phyloP scores from a whole-genome alignment of 2,113 vertebrate genomes.

The Phyllopteryx taeniolatus region DNA sequence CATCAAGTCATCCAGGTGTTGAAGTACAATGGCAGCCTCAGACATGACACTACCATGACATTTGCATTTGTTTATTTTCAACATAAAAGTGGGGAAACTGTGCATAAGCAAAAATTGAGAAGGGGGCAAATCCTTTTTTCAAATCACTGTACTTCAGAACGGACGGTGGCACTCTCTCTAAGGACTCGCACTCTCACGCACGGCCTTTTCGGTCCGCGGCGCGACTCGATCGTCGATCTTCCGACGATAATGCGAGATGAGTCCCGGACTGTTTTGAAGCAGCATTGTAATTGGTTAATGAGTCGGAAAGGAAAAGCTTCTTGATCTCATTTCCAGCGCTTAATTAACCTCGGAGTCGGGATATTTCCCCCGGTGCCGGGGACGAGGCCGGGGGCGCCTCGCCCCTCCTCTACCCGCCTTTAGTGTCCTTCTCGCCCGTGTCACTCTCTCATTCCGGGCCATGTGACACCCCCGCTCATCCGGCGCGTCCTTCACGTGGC shows the following conservation, averaged over 20 bases:
- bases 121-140: no score
- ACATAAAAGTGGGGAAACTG: no score
- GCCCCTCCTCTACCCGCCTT: slow-evolving; percentile 33
- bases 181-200: background rate
- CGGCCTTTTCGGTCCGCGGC: slow-evolving; percentile 11
- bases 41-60: no score
- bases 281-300: slow-evolving; percentile 74
- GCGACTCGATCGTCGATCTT: slow-evolving; percentile 61
- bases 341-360: slow-evolving; percentile 75
- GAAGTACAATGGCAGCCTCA: no score
- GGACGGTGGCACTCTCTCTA: background rate
- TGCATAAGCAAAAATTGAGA: no score
- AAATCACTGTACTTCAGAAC: background rate
- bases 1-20: no score
- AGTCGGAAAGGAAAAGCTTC: slow-evolving; percentile 72
- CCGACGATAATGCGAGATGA: slow-evolving; percentile 61
- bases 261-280: slow-evolving; percentile 64
- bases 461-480: slow-evolving; percentile 36
- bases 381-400: slow-evolving; percentile 59
- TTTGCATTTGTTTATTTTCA: no score
- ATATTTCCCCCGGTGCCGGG: slow-evolving; percentile 66
- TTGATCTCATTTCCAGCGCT: slow-evolving; percentile 74
- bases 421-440: slow-evolving; percentile 35
- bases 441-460: slow-evolving; percentile 32
- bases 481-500: slow-evolving; percentile 34